Evolutionary conservation across 64 coral and sea anemone genomes (phyloP).

Genomic region (Montipora efflorescens): DNA sequence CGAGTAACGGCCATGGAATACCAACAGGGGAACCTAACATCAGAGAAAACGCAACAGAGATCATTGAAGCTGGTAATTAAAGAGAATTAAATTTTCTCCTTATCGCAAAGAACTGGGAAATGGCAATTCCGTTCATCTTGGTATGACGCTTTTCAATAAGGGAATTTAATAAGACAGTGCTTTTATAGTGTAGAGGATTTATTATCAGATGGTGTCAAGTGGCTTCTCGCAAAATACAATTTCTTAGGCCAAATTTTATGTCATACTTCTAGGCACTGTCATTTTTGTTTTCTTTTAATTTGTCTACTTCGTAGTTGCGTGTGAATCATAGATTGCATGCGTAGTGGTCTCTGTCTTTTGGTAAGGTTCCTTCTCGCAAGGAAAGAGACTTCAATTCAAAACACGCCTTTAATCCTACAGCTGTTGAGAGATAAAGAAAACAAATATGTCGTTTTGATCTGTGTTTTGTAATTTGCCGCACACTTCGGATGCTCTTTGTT

Average conservation of each 20-base stretch:
- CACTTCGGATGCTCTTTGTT: neutral
- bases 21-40: neutral
- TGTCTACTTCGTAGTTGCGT: neutral
- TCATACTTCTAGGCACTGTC: neutral
- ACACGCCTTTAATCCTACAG: neutral
- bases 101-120: neutral
- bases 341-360: neutral
- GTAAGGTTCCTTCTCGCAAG: neutral
- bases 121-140: neutral
- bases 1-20: neutral
- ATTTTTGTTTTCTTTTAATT: neutral
- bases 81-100: slow-evolving; percentile 6
- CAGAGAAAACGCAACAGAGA: neutral
- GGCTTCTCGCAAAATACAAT: too few species aligned
- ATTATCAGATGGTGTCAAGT: neutral
- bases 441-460: neutral
- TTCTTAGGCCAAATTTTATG: neutral
- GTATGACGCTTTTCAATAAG: neutral
- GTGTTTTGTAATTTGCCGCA: neutral
- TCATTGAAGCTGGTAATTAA: neutral
- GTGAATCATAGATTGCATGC: neutral
- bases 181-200: neutral
- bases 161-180: neutral
- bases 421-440: neutral
- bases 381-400: neutral